These are phyloP conservation scores for Linurgus olivaceus DNA, from an alignment of 2,797 vertebrate species.

Conservation along the genomic window DNA sequence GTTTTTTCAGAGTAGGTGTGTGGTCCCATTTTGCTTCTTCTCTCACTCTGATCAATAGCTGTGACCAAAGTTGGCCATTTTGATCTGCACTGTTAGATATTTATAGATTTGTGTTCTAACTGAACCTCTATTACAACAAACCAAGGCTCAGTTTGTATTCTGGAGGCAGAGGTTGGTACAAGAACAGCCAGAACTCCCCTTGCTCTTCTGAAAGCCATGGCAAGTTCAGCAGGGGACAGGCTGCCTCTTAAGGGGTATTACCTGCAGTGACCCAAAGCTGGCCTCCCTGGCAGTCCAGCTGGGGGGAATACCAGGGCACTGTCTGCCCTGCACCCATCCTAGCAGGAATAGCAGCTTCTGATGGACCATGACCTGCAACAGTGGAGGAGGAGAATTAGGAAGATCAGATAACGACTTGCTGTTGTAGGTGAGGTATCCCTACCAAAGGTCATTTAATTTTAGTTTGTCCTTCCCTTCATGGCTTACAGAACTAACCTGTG, in stretches of 20 bases:
- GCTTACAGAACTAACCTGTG: background rate
- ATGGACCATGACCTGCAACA: background rate
- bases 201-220: background rate
- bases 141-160: background rate
- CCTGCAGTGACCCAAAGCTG: background rate
- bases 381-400: conserved; percentile 14
- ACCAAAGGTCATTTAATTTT: conserved; percentile 51
- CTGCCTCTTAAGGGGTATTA: background rate
- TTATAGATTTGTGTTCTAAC: background rate
- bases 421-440: conserved; percentile 5
- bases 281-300: background rate
- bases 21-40: background rate
- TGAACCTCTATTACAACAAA: background rate
- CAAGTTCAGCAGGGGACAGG: background rate
- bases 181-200: background rate
- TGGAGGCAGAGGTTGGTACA: background rate
- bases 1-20: background rate
- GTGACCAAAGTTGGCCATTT: background rate
- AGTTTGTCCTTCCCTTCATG: background rate
- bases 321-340: background rate
- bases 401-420: background rate
- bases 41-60: background rate
- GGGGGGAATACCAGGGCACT: background rate
- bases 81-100: background rate
- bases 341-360: background rate